Evolutionary conservation across 2,888 invertebrate genomes (phyloP).

Genomic region (Pecten maximus): DNA sequence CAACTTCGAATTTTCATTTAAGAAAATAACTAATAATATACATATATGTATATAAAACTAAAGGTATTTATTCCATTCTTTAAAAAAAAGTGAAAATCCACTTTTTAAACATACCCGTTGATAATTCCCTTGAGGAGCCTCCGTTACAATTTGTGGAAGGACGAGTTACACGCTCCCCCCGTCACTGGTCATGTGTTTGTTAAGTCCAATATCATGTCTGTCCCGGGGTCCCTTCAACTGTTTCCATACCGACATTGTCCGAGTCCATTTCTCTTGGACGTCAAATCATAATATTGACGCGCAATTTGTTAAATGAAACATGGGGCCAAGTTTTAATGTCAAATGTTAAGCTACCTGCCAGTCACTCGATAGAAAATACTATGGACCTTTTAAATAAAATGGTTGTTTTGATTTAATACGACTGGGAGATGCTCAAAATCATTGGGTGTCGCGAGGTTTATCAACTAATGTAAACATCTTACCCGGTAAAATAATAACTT

Average conservation of each 20-base stretch:
- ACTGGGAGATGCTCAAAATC: background rate
- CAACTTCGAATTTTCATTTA: too few species aligned
- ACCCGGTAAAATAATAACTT: too few species aligned
- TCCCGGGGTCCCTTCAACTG: background rate
- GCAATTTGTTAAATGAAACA: conserved; percentile 1
- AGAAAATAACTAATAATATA: too few species aligned
- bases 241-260: background rate
- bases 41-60: too few species aligned
- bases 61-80: too few species aligned
- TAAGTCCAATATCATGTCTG: background rate
- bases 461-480: too few species aligned
- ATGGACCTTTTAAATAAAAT: background rate
- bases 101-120: too few species aligned
- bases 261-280: conserved; percentile 2
- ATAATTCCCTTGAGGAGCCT: background rate
- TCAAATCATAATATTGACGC: background rate
- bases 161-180: background rate
- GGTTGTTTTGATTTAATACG: background rate
- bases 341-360: background rate
- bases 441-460: too few species aligned
- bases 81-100: too few species aligned
- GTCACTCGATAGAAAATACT: background rate
- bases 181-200: background rate
- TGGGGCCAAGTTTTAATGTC: background rate
- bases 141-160: background rate